A percentile compares a stretch with the other conserved stretches of the same genome.
These are phyloP conservation scores for Sylvia borin DNA, from an alignment of 2,797 vertebrate species.

Conservation along the genomic window DNA sequence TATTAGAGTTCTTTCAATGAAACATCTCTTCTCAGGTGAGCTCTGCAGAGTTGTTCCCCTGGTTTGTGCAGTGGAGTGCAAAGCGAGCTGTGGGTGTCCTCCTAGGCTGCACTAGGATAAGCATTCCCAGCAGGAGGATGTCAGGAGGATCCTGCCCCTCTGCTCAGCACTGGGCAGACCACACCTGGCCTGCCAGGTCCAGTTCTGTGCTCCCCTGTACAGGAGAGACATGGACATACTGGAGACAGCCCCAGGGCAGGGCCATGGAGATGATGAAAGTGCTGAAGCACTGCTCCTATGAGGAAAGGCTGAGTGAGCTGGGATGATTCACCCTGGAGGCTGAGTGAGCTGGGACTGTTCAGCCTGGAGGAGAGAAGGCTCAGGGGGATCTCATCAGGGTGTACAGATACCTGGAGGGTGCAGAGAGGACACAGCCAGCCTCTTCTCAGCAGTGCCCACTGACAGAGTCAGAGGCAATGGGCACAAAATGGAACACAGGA, in stretches of 20 bases:
- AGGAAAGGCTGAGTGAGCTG: background rate
- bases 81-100: accelerated
- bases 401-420: background rate
- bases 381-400: background rate
- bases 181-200: no score
- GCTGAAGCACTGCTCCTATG: accelerated
- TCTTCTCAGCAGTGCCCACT: background rate
- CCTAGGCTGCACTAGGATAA: background rate
- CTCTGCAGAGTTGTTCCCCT: background rate
- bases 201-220: background rate
- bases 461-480: background rate
- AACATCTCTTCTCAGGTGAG: background rate
- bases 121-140: background rate
- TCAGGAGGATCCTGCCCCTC: background rate
- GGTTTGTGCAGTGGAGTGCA: background rate
- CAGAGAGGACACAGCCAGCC: accelerated
- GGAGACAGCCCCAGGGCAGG: background rate
- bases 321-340: background rate
- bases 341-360: background rate
- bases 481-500: background rate
- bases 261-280: accelerated
- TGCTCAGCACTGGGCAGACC: background rate
- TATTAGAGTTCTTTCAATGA: background rate
- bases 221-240: background rate
- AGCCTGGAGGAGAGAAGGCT: background rate